Evolutionary conservation across 2,888 invertebrate genomes (phyloP).

Genomic region (Drosophila rubida): DNA sequence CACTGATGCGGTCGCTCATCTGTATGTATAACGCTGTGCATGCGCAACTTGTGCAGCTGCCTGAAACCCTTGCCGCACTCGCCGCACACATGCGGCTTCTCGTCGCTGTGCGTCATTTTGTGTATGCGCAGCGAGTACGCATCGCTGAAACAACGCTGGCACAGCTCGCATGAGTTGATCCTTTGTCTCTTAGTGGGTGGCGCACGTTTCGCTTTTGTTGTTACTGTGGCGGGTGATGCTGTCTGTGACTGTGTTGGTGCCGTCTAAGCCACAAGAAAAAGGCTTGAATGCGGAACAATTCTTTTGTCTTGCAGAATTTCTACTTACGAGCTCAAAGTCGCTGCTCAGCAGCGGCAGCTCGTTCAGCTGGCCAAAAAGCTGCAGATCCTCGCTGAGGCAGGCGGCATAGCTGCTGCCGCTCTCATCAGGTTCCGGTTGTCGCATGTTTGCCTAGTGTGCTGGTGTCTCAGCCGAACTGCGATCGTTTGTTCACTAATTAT

Average conservation of each 20-base stretch:
- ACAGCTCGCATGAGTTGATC: conserved; percentile 60
- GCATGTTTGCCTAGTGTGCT: conserved; percentile 33
- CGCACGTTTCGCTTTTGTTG: not conserved
- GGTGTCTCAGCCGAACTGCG: conserved; percentile 1
- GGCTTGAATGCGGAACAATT: too few relatives aligned
- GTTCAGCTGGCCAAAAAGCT: conserved; percentile 54
- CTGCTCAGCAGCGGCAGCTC: conserved; percentile 14
- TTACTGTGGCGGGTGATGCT: not conserved
- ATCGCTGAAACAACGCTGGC: conserved; percentile 70
- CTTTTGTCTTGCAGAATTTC: too few relatives aligned
- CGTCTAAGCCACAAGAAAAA: too few relatives aligned
- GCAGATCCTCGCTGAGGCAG: conserved; percentile 55
- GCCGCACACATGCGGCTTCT: conserved; percentile 74
- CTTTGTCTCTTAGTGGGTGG: not conserved
- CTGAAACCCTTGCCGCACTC: conserved; percentile 80
- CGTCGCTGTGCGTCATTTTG: conserved; percentile 81
- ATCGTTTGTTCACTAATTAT: conserved; percentile 15
- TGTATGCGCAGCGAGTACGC: conserved; percentile 79
- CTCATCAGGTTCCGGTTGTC: conserved; percentile 3
- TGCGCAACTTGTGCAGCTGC: conserved; percentile 78
- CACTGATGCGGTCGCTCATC: conserved; percentile 71
- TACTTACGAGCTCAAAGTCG: conserved; percentile 22
- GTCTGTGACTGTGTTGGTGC: not conserved
- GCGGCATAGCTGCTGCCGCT: conserved; percentile 35
- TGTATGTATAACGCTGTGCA: conserved; percentile 79